Base-by-base conservation (phyloP, 2,888 invertebrate species). In the Machimus rusticus region DNA sequence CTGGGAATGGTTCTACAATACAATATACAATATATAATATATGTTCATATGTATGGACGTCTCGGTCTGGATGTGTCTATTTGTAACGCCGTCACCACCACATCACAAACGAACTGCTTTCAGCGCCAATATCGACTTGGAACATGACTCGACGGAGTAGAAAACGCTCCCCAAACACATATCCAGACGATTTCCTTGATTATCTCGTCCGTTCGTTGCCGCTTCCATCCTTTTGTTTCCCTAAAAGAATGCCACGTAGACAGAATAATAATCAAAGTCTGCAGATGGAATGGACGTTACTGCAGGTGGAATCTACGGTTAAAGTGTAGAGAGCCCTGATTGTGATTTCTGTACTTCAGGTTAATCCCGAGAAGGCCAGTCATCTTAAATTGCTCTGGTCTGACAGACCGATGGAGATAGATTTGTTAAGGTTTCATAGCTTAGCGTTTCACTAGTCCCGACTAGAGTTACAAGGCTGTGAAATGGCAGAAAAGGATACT, bases 231-330 rank as follows among this genome's bases (percentile, higher is more conserved):
- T 86, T 86, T 37, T 76, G 34, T 86, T 86, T 77, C 86, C 86
- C 77, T 86, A 55, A 86, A 77, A 86, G 86, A 74, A 77, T 86
- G 55, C 76, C 86, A 86, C 86, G 86, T 86, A 86, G 77, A 86
- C 86, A 37, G 86, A 86, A 86, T 86, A 86, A 86, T 86, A 86
- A 86, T 86, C 86, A 86, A 86, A 74, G 86, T 55, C 86, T 86
- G 86, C 77, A 77, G 86, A 86, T 55, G 55, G 77, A 77, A 85
- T 55, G 46, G 77, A 86, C 86, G 37, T 86, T 74, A 86, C 86
- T 86, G 86, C 86, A 86, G 77, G 77, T 86, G 76, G 74, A 86
- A 86, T 86, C 86, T 77, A 28, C 43, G 51, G 86, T 76, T 46
- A 55, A 86, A 76, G 77, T 86, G 77, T 77, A 86, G 74, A 86